phyloP scores from a whole-genome alignment of 2,113 vertebrate species.

The Gymnogyps californianus region DNA sequence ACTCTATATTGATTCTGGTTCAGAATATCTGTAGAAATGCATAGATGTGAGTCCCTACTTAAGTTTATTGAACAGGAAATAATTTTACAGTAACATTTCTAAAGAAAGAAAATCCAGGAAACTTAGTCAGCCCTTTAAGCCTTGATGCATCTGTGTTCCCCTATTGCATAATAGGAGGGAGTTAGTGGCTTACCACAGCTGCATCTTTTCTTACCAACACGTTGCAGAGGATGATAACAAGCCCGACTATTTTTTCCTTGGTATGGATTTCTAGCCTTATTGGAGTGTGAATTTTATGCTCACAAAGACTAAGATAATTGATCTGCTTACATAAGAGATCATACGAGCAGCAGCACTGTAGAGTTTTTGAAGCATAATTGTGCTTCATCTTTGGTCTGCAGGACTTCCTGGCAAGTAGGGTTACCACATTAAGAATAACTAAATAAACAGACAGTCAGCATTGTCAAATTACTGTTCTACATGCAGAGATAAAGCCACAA shows the following conservation, averaged over 20 bases:
- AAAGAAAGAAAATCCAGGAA: neutral
- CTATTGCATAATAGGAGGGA: neutral
- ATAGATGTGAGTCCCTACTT: neutral
- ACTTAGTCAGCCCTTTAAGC: neutral
- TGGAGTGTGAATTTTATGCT: neutral
- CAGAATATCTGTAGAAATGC: neutral
- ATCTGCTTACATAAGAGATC: neutral
- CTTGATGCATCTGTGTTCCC: neutral
- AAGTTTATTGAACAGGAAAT: neutral
- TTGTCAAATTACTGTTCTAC: neutral
- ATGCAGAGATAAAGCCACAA: neutral
- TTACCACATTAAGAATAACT: neutral
- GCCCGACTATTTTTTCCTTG: neutral
- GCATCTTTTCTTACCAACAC: neutral
- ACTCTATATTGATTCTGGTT: neutral
- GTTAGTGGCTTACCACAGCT: neutral
- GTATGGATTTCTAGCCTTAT: neutral
- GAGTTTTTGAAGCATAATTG: neutral
- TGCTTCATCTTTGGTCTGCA: neutral
- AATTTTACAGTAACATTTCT: neutral
- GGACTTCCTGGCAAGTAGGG: neutral
- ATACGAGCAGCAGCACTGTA: neutral
- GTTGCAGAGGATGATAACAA: neutral
- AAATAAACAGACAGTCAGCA: neutral
- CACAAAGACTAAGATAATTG: neutral